Evolutionary conservation across 1,140 invertebrate genomes (phyloP), one percentile per base, ranked within the genome.

Genomic region (Habropoda laboriosa): DNA sequence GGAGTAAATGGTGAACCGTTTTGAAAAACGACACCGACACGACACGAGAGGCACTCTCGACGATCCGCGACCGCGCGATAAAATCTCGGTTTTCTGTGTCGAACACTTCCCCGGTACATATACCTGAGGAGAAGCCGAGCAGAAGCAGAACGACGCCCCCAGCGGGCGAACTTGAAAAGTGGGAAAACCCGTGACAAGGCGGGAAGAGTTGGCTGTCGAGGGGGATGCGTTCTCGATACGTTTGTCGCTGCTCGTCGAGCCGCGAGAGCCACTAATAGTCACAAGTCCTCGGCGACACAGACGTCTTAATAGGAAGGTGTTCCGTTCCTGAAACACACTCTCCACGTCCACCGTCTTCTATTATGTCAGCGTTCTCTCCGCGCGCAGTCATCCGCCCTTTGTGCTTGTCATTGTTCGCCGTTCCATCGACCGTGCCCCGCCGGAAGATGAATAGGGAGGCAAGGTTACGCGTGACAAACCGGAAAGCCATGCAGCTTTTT

Each of bases 61-160:
- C 21, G 64, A 75, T 78, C 81, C 81, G 72, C 58, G 78, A 76
- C 76, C 80, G 53, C 57, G 27, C 67, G 86, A 88, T 88, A 85
- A 85, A 83, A 88, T 88, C 87, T 88, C 85, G 51, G 70, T 89
- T 87, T 88, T 87, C 87, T 83, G n/a, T n/a, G n/a, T 51, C 79
- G 81, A 83, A 82, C 58, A 80, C 64, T 51, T 45, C 27, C n/a
- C 40, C 70, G 67, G 67, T 81, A 79, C 79, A 68, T 80, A 73
- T 13, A 12, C 30, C 60, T 21, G 60, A 51, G 57, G 71, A 76
- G 42, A 70, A 60, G 53, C 13, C 61, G 60, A 40, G 79, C 30
- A 32, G 72, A 57, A n/a, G 58, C 51, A 51, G n/a, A n/a, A 70
- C 49, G 47, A 73, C 27, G 55, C 18, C 53, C 64, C 27, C 38